Evolutionary conservation across 2,113 vertebrate species (phyloP), one percentile per base, ranked within the genome.

Genomic region (Eira barbara): DNA sequence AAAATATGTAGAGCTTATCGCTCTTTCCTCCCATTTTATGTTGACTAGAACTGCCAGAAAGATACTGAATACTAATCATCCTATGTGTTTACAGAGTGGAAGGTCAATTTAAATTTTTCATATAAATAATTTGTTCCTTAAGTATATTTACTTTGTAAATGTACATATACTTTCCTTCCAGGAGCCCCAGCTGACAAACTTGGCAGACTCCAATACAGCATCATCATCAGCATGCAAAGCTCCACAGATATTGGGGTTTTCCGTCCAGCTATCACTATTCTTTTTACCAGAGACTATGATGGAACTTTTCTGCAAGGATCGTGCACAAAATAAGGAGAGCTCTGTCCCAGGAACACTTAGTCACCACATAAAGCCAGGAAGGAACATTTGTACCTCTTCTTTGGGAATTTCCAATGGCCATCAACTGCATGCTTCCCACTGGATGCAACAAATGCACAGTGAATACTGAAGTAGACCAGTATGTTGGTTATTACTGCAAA

Each of bases 81-180:
- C 6, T 47, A 4, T 31, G 5, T 90, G 8, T 45, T 20, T 36
- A 47, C 45, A 84, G 55, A 89, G 45, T 45, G 14, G 65, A 94
- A 94, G 45, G 47, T 94, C 52, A 92, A 65, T 81, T 92, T 59
- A 80, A 94, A 80, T 81, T 92, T 94, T 57, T 31, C 36, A 59
- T 11, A 74, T 65, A 65, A 97, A 89, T 94, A n/a, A 85, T 74
- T 47, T 49, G 8, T 49, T 80, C 47, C 18, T 89, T 39, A 92
- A 52, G 4, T 80, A 89, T 92, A 8, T 92, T 92, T 94, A 61
- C 61, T 85, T 57, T 84, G 45, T 73, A 55, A 86, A 47, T 49
- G 31, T 47, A 74, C 15, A 67, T 63, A 42, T 42, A n/a, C 31
- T 94, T 84, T 80, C 29, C 52, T 83, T 78, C 20, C 39, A 34